Evolutionary conservation across 2,888 invertebrate species (phyloP).

Genomic region (Cacoxenus indagator): DNA sequence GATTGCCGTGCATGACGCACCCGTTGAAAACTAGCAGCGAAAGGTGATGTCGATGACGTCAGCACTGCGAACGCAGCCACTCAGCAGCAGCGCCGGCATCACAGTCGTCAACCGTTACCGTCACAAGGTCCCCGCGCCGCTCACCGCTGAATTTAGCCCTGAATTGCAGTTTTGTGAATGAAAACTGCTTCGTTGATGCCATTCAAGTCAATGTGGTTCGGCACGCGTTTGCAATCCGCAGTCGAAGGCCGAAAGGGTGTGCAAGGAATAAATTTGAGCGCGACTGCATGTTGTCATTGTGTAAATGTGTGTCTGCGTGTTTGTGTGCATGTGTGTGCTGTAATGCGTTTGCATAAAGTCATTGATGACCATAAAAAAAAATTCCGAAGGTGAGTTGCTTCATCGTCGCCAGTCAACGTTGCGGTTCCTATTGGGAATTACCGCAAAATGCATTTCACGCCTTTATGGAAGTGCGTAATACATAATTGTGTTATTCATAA

Average conservation of each 20-base stretch:
- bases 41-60: constrained; percentile 42
- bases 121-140: too few species aligned
- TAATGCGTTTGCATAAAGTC: background rate
- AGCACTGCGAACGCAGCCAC: constrained; percentile 28
- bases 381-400: background rate
- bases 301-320: background rate
- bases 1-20: background rate
- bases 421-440: background rate
- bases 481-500: too few species aligned
- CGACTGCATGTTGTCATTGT: background rate
- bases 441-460: too few species aligned
- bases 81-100: background rate
- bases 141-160: constrained; percentile 37
- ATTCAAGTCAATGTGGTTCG: background rate
- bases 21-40: background rate
- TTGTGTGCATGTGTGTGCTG: background rate
- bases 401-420: background rate
- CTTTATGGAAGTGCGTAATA: too few species aligned
- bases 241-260: background rate
- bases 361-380: background rate
- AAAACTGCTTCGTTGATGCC: constrained; percentile 32
- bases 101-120: too few species aligned
- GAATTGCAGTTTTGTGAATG: constrained; percentile 56
- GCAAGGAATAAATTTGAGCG: background rate
- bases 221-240: background rate